Evolutionary conservation across 1,140 invertebrate genomes (phyloP), one percentile per base, ranked within the genome.

Genomic region (Aphelenchoides fujianensis): DNA sequence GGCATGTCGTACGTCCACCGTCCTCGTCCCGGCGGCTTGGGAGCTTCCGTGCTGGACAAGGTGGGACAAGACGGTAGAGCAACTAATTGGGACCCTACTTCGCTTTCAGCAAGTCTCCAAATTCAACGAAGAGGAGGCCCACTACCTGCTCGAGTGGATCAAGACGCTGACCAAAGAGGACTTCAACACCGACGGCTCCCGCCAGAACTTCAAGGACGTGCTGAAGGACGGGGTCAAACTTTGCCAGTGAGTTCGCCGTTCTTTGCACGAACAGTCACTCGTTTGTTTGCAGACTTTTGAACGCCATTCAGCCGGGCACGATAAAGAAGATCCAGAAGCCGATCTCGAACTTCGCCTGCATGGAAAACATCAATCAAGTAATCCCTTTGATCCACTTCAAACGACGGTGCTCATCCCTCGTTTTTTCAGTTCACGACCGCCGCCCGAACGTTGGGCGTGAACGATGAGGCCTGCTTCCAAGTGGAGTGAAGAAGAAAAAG

Each of bases 291-390:
- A 84, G 83, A 67, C 70, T 85, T n/a, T 70, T 77, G 16, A 85
- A 85, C 59, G 79, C 75, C n/a, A 77, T 85, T 53, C 71, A 85
- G 57, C 88, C 90, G 0, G 90, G 90, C 16, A 89, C 88, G 34
- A 89, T 94, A 19, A 94, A 92, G 86, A 94, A 93, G 86, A 89
- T 94, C 69, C 93, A 94, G 85, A 89, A 89, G 57, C 82, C 85
- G 0, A 86, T 84, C 76, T 92, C 94, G 92, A 93, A 5, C 95
- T 95, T 86, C 72, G 94, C 95, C 80, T 89, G 89, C 2, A 96
- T 97, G 95, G 95, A 97, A 87, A 97, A 98, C 85, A 97, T 98
- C 73, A 95, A 96, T 80, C 89, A 94, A 97, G 86, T 86, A 86
- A 32, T 84, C 85, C 77, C 59, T 75, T 91, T 85, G 93, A 95